Conservation (phyloP, 2,113 vertebrate genomes). For the Noturus placidus region DNA sequence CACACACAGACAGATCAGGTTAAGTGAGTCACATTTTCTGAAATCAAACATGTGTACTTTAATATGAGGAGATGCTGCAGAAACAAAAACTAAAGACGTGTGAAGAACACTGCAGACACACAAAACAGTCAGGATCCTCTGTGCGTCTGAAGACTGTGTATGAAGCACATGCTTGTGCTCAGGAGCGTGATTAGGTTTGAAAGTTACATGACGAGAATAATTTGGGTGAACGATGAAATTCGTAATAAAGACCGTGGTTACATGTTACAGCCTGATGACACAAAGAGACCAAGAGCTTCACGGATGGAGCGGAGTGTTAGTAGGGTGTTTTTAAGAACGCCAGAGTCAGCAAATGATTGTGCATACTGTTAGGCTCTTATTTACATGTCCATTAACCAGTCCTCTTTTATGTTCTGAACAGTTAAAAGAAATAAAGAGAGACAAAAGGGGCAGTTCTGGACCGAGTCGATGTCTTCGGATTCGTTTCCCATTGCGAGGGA, state of each 20-base stretch:
- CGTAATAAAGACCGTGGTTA: not conserved
- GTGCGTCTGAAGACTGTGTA: not conserved
- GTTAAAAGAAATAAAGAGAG: not conserved
- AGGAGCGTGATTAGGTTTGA: not conserved
- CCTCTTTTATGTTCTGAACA: not conserved
- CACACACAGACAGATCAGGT: not conserved
- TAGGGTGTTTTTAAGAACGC: not conserved
- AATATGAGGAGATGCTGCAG: not conserved
- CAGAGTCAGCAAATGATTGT: not conserved
- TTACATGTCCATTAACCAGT: not conserved
- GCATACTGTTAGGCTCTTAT: not conserved
- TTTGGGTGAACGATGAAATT: not conserved
- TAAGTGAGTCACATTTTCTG: not conserved
- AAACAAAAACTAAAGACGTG: not conserved
- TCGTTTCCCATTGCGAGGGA: constrained; percentile 41
- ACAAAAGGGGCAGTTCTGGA: not conserved
- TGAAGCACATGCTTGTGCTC: not conserved
- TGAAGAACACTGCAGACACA: not conserved
- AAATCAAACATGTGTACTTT: not conserved
- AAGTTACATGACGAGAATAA: not conserved
- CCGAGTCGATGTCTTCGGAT: constrained; percentile 1
- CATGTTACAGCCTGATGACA: not conserved
- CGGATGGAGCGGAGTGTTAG: constrained; percentile 6
- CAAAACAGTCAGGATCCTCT: not conserved
- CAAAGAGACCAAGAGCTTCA: constrained; percentile 3